Evolutionary conservation across 2,113 vertebrate genomes (phyloP), one percentile per base, ranked within the genome.

Genomic region (Chlorodrepanis virens): DNA sequence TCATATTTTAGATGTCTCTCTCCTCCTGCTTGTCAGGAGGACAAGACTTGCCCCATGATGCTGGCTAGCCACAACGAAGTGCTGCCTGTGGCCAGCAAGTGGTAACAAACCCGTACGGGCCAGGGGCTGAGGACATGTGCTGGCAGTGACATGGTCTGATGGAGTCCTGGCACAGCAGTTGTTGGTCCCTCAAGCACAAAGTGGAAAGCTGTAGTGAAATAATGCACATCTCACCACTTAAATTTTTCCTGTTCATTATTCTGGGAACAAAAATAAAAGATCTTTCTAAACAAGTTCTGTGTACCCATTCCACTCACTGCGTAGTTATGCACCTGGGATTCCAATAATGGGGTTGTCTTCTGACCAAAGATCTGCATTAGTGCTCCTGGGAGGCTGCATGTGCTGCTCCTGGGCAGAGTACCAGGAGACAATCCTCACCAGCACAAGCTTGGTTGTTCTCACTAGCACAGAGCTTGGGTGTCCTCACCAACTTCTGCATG

Each of bases 221-320:
- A 35, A 29, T 6, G 14, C 4, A n/a, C 23, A 6, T 29, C 14
- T 87, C 52, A 56, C 8, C 10, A 24, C 45, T 69, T 45, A 33
- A 14, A 27, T 53, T 76, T 23, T 31, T 78, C 49, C 45, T 61
- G 20, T 50, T 91, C 85, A 19, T 88, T 39, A 63, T 14, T 11
- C 6, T 77, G 39, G 12, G 0, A 0, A 33, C 52, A 53, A 2
- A 47, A 1, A 18, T 35, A n/a, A 33, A 29, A 35, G 7, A 12
- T 50, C 5, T 69, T 85, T 76, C 40, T 6, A 6, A 92, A 67
- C 4, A 54, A 74, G 29, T 52, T 81, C n/a, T 42, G 15, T 42
- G 29, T 24, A 56, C 9, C 6, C 18, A 61, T 96, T 57, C 24
- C 17, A 77, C 16, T 35, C 9, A 39, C 16, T 63, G 45, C 35